Conservation (phyloP, 2,113 vertebrate species). For the Shinisaurus crocodilurus region DNA sequence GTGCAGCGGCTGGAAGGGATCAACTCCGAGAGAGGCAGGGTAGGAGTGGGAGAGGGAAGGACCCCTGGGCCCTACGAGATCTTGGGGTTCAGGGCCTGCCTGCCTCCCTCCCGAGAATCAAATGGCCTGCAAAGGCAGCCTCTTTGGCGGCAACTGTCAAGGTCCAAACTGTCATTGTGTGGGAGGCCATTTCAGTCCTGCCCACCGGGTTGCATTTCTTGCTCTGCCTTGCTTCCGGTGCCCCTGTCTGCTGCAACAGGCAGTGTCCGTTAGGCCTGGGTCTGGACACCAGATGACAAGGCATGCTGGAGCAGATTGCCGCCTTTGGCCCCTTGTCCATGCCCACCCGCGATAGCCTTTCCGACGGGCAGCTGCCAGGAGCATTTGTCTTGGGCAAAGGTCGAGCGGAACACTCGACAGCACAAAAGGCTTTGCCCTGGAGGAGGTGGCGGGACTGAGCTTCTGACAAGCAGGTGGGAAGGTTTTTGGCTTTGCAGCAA, state of each 20-base stretch:
- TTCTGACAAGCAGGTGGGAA: too few species aligned
- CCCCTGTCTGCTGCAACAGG: neutral
- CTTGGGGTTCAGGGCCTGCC: accelerated
- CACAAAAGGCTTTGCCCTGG: neutral
- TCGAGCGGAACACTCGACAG: accelerated
- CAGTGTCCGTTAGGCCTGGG: accelerated
- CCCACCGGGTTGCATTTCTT: neutral
- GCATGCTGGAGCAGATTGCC: accelerated
- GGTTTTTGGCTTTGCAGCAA: neutral
- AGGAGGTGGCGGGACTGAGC: neutral
- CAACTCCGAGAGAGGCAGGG: neutral
- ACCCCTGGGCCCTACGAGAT: accelerated
- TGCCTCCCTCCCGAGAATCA: neutral
- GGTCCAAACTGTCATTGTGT: neutral
- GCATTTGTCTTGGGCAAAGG: accelerated
- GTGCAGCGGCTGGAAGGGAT: neutral
- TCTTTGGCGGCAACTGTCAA: constrained; percentile 9
- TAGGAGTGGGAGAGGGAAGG: neutral
- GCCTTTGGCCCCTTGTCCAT: neutral
- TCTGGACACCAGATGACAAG: neutral
- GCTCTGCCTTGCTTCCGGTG: too few species aligned
- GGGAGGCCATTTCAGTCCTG: neutral
- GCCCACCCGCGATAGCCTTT: neutral
- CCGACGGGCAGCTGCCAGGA: too few species aligned
- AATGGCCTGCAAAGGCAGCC: accelerated